A percentile compares a stretch with the other conserved stretches of the same genome.
These are phyloP conservation scores for Nomada lathburiana DNA, from an alignment of 2,888 invertebrate genomes.

Conservation along the genomic window DNA sequence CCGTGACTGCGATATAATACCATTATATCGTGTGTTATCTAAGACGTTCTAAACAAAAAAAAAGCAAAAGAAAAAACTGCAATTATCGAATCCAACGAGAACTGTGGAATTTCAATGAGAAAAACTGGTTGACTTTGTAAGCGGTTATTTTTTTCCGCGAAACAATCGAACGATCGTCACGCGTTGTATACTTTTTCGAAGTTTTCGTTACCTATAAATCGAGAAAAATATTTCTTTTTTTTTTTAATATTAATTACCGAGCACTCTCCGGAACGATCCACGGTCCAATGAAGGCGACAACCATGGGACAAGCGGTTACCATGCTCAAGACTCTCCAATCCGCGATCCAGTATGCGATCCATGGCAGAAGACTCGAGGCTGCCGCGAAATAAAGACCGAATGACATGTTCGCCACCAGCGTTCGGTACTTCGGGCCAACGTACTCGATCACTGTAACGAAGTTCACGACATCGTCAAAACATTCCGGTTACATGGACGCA, in stretches of 20 bases:
- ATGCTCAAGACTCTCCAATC: slow-evolving; percentile 92
- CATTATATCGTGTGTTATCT: not conserved
- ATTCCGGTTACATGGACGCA: not conserved
- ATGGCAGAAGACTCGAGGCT: slow-evolving; percentile 92
- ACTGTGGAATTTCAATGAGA: not conserved
- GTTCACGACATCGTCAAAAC: not conserved
- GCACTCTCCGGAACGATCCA: slow-evolving; percentile 94
- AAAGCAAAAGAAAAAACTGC: too few relatives aligned
- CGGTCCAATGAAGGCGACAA: slow-evolving; percentile 90
- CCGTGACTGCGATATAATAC: not conserved
- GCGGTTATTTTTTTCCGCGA: too few relatives aligned
- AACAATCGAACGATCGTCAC: not conserved
- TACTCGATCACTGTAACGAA: slow-evolving; percentile 91
- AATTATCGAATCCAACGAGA: not conserved
- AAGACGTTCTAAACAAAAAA: not conserved
- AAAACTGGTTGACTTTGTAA: not conserved
- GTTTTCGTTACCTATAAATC: not conserved
- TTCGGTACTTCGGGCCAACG: slow-evolving; percentile 95
- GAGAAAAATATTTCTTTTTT: too few relatives aligned
- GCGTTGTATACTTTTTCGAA: not conserved
- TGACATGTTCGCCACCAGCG: slow-evolving; percentile 95
- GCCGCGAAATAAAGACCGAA: slow-evolving; percentile 95
- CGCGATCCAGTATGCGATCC: slow-evolving; percentile 92
- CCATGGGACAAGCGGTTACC: slow-evolving; percentile 91
- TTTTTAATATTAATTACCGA: slow-evolving; percentile 76